Conservation (phyloP, 1,140 invertebrate genomes). For the Homarus americanus region DNA sequence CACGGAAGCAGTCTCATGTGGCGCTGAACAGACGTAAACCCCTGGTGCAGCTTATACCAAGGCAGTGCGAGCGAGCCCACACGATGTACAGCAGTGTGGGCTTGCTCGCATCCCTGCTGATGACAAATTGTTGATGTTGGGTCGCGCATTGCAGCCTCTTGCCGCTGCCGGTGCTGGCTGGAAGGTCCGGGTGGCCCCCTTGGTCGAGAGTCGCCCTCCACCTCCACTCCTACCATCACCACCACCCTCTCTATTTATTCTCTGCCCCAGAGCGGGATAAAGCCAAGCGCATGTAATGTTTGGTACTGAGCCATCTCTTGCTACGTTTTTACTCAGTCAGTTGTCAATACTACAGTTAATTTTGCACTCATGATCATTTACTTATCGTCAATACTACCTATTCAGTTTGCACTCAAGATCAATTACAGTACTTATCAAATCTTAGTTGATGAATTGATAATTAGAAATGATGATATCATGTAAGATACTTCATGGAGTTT, state of each 20-base stretch:
- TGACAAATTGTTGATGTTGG: constrained; percentile 66
- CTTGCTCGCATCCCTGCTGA: constrained; percentile 45
- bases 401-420: constrained; percentile 43
- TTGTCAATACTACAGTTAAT: constrained; percentile 63
- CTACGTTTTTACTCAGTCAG: constrained; percentile 68
- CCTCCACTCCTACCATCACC: constrained; percentile 67
- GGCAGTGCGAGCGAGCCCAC: constrained; percentile 60
- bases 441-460: constrained; percentile 37
- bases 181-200: constrained; percentile 68
- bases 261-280: constrained; percentile 70
- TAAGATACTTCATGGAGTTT: constrained; percentile 44
- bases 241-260: constrained; percentile 73
- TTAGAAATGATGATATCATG: constrained; percentile 33
- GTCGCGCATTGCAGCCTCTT: constrained; percentile 71
- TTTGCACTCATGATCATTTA: constrained; percentile 66
- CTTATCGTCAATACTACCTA: constrained; percentile 47
- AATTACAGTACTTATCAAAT: background rate
- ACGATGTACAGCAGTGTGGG: constrained; percentile 35
- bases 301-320: constrained; percentile 72
- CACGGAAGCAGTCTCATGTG: constrained; percentile 54
- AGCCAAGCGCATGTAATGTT: constrained; percentile 70
- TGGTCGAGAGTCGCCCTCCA: constrained; percentile 65
- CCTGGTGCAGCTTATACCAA: constrained; percentile 50
- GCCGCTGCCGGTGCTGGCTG: constrained; percentile 64
- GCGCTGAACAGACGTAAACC: constrained; percentile 39